Percentiles rank a stretch among this genome's conserved stretches.
These are phyloP conservation scores for Macrotis lagotis DNA, from an alignment of 2,113 vertebrate genomes.

Conservation along the genomic window DNA sequence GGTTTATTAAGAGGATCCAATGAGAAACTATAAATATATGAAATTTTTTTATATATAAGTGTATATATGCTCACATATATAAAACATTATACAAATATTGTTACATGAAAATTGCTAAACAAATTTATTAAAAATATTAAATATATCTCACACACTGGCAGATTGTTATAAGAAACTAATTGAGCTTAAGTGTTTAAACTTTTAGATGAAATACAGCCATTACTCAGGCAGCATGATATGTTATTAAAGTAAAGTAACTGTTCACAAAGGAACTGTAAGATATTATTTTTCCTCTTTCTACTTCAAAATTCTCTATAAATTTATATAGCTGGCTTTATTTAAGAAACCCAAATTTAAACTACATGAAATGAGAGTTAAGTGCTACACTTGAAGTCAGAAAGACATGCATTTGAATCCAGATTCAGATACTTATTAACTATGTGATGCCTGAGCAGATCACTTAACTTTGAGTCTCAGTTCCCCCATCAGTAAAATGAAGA, in stretches of 20 bases:
- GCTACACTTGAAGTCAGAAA: neutral
- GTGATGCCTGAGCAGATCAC: neutral
- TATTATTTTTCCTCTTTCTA: neutral
- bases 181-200: neutral
- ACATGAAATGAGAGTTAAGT: neutral
- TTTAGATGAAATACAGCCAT: neutral
- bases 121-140: neutral
- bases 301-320: neutral
- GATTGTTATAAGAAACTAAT: neutral
- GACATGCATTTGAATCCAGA: neutral
- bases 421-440: neutral
- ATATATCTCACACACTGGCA: neutral
- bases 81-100: neutral
- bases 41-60: no score
- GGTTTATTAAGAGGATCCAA: neutral
- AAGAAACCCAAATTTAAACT: neutral
- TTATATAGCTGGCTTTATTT: neutral
- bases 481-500: neutral
- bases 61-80: no score
- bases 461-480: neutral
- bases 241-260: neutral
- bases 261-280: neutral
- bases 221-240: neutral
- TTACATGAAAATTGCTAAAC: neutral
- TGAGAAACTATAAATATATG: neutral